These are phyloP conservation scores for Drosophila yakuba DNA, from an alignment of 1,140 invertebrate genomes.

Conservation along the genomic window DNA sequence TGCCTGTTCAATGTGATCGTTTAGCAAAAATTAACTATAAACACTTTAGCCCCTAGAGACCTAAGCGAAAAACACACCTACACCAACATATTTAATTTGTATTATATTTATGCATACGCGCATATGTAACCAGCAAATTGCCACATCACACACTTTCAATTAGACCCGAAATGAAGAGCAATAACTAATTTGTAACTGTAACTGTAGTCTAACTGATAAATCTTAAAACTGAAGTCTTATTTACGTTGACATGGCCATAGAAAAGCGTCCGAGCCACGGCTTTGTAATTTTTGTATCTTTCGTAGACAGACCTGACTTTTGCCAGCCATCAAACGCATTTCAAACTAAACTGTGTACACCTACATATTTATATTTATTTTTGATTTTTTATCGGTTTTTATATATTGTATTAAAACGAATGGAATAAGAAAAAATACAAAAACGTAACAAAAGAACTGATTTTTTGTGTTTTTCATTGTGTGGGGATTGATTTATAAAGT, in stretches of 20 bases:
- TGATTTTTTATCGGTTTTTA: constrained; percentile 53
- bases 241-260: constrained; percentile 54
- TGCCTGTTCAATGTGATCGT: constrained; percentile 76
- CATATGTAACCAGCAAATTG: constrained; percentile 44
- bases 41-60: constrained; percentile 70
- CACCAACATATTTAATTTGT: constrained; percentile 60
- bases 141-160: constrained; percentile 25
- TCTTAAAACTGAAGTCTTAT: constrained; percentile 37
- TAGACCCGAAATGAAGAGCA: constrained; percentile 39
- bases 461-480: not conserved
- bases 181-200: constrained; percentile 74
- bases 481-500: not conserved
- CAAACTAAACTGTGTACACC: constrained; percentile 37
- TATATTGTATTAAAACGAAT: constrained; percentile 52
- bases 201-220: constrained; percentile 48
- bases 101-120: constrained; percentile 58
- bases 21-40: constrained; percentile 81
- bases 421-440: constrained; percentile 50
- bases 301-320: constrained; percentile 37
- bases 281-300: constrained; percentile 39
- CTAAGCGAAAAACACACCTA: constrained; percentile 41
- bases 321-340: constrained; percentile 46
- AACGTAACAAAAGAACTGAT: constrained; percentile 33
- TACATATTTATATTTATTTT: constrained; percentile 59
- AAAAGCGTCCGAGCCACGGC: constrained; percentile 45